phyloP scores from a whole-genome alignment of 2,113 vertebrate genomes.

The Anseranas semipalmata region DNA sequence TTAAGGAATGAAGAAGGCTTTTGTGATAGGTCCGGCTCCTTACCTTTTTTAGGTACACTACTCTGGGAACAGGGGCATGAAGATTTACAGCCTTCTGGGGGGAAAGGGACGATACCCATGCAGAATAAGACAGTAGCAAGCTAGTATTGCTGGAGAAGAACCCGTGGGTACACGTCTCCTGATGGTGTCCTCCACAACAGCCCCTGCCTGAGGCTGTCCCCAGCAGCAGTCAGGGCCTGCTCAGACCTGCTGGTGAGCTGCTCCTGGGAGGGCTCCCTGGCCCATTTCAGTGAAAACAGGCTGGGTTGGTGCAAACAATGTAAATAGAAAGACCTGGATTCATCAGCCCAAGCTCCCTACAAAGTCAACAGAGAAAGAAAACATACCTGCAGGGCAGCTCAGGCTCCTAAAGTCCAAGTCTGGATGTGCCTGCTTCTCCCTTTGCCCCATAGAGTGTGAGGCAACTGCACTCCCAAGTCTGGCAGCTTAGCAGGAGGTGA shows the following conservation, averaged over 20 bases:
- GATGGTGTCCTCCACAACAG: neutral
- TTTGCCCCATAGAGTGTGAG: neutral
- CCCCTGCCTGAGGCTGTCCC: neutral
- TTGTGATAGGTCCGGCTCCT: neutral
- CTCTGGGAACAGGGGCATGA: fast-evolving
- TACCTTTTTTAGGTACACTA: neutral
- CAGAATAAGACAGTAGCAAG: neutral
- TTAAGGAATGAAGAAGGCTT: neutral
- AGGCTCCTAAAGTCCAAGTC: neutral
- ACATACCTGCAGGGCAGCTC: neutral
- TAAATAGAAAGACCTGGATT: neutral
- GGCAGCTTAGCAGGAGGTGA: neutral
- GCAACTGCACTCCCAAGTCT: neutral
- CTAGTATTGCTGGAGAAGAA: neutral
- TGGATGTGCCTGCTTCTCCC: neutral
- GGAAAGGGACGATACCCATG: neutral
- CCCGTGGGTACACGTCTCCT: neutral
- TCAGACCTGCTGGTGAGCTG: neutral
- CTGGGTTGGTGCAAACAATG: neutral
- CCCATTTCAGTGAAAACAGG: neutral
- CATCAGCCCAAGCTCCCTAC: neutral
- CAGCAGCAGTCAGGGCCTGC: neutral
- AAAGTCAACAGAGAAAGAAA: neutral
- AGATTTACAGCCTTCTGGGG: fast-evolving
- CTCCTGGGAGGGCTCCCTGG: neutral